Percentiles rank a stretch among this genome's conserved stretches.
phyloP scores from a whole-genome alignment of 2,888 invertebrate genomes.

The Torymus texanus region DNA sequence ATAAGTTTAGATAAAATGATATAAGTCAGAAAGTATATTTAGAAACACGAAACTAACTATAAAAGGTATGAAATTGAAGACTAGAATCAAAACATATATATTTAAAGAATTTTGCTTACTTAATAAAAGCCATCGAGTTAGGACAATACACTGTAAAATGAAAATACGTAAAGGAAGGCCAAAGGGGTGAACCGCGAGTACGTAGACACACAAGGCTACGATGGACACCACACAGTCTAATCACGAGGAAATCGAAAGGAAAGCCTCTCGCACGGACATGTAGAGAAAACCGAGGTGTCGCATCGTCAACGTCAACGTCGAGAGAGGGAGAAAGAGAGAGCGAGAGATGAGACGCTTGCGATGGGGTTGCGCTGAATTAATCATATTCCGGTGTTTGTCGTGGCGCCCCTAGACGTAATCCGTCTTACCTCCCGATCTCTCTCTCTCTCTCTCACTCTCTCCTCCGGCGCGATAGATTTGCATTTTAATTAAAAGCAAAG shows the following conservation, averaged over 20 bases:
- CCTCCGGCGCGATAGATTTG: constrained; percentile 76
- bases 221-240: no score
- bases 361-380: constrained; percentile 74
- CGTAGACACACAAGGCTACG: no score
- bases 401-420: constrained; percentile 74
- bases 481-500: constrained; percentile 80
- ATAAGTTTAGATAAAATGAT: no score
- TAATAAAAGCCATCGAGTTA: no score
- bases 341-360: constrained; percentile 58
- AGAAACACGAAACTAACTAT: no score
- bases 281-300: not conserved
- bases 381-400: constrained; percentile 75
- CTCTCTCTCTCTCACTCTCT: constrained; percentile 62
- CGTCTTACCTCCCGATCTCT: constrained; percentile 74
- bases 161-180: no score
- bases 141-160: no score
- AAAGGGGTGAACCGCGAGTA: no score
- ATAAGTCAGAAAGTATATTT: no score
- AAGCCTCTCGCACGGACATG: not conserved
- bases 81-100: no score
- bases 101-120: no score
- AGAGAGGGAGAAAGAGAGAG: constrained; percentile 38
- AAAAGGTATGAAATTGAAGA: no score
- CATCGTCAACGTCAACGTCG: not conserved
- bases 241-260: not conserved